Base-by-base conservation (phyloP, 2,113 vertebrate genomes). In the Petrocephalus microphthalmus region DNA sequence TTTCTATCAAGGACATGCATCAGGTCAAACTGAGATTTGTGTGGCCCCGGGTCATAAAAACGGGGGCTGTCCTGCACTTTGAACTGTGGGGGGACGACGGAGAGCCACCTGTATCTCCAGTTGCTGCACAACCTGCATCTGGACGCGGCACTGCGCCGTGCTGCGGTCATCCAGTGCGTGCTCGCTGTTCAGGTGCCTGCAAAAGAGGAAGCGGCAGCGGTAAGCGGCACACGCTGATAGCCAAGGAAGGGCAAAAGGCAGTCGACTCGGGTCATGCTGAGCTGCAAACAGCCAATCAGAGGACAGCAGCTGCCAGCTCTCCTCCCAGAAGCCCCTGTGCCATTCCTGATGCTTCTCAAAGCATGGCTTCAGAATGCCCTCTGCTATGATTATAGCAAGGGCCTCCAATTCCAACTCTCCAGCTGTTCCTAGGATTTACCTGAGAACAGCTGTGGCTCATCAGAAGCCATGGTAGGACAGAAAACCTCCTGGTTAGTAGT, bases 91-190 rank as follows among this genome's bases (percentile, higher is more conserved):
- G 57, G 29, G 20, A n/a, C 2, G 22, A 53, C 2, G 33, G 19
- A 47, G 2, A 95, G 96, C 91, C 95, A 99, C 98, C 96, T 99
- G 98, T 94, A 99, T 98, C 96, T 99, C 98, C 95, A 99, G 95
- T 92, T 99, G 98, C 91, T 99, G 98, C 90, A 99, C 98, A 89
- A 99, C 98, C 89, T 99, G 98, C 98, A 99, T 99, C 94, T 99
- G 98, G 91, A 99, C 98, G 91, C 98, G 95, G 93, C 98, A 99
- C 94, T 99, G 98, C 90, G 98, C 98, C 22, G 98, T 99, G 94
- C 98, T 99, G 92, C 98, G 95, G 94, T 99, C 98, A 85, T 99
- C 98, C 90, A 99, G 94, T 13, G 98, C 98, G 5, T 99, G 98
- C 92, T 99, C 98, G 90, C 94, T 98, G 96, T 98, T 99, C 96